Base-by-base conservation (phyloP, 2,113 vertebrate genomes). In the Paraplagusia blochii region DNA sequence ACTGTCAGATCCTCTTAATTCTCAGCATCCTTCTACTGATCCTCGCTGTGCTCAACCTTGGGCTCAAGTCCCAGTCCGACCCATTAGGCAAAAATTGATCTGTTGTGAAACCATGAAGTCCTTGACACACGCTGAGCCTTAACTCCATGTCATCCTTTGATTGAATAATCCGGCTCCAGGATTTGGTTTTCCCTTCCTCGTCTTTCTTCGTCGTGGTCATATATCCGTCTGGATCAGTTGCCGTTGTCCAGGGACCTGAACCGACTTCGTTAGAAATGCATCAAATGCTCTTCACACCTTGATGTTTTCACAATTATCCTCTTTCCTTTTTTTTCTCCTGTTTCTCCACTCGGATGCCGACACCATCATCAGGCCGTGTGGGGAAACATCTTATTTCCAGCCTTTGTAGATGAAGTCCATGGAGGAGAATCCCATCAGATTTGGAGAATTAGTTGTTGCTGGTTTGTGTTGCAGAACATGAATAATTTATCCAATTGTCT, bases 301-400 rank as follows among this genome's bases (percentile, higher is more conserved):
- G 67, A 85, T 77, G 70, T 77, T 75, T 22, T 42, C 29, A 61
- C 57, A 52, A n/a, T 45, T 49, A 12, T 34, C 63, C 58, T 61
- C 44, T 50, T 61, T 80, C 72, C 77, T 79, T 77, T 29, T 66
- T 63, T 61, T 46, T 50, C 60, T 80, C 75, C 77, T 81, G 79
- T 81, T 82, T 56, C n/a, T n/a, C n/a, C n/a, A 44, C 22, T 11
- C 57, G 3, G 45, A 66, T 67, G 72, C 52, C 19, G 47, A 77
- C 47, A 68, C 38, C 11, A 40, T 40, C 38, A 40, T 40, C 38
- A 40, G 63, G 47, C 16, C 13, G 9, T 1, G 16, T 44, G 69
- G 53, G 46, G 69, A 60, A 67, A 60, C 53, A 34, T 34, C 33
- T 42, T 46, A 76, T 81, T 43, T 43, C 1, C 11, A 43, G 42